Evolutionary conservation across 2,888 invertebrate genomes (phyloP), one percentile per base, ranked within the genome.

Genomic region (Cylloceria caligata): DNA sequence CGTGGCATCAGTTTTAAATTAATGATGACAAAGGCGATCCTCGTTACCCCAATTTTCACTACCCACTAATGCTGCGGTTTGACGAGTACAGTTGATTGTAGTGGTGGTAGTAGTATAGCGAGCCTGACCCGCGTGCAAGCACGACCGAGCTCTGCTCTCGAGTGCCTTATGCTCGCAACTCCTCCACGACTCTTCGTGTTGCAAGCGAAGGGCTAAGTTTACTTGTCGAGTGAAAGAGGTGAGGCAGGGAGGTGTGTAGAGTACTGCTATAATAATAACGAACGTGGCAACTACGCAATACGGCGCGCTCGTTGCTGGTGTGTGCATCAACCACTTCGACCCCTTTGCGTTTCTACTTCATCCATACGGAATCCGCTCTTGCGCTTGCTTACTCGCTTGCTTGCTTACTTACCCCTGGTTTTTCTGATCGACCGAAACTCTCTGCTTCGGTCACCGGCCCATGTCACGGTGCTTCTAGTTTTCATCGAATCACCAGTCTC

Each of bases 121-220:
- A 16, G 36, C n/a, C 9, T 57, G 55, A 71, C 60, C 42, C 71
- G 45, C 27, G 71, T 30, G 42, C 39, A 60, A 71, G 71, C 71
- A 71, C 71, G 45, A 30, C 45, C 11, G 30, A 55, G 52, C 34
- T 52, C 34, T 21, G 49, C 49, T 39, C 34, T 39, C 34, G 21
- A 69, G 21, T 39, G 47, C 45, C 34, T 65, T 64, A 55, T 19
- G 30, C 21, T 47, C 16, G 49, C 13, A 19, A 52, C 62, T 74
- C 39, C 27, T 77, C 69, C 57, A 42, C 13, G 45, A n/a, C 5
- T 49, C 57, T 72, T 77, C 55, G 75, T 83, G 81, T 82, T 64
- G 82, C 83, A 81, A 86, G 72, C 80, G 57, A 83, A 86, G 84
- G 86, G 80, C 81, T 80, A 84, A 84, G 75, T 83, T 85, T 83